Conservation (phyloP, 2,888 invertebrate genomes). For the Amphimallon solstitiale region DNA sequence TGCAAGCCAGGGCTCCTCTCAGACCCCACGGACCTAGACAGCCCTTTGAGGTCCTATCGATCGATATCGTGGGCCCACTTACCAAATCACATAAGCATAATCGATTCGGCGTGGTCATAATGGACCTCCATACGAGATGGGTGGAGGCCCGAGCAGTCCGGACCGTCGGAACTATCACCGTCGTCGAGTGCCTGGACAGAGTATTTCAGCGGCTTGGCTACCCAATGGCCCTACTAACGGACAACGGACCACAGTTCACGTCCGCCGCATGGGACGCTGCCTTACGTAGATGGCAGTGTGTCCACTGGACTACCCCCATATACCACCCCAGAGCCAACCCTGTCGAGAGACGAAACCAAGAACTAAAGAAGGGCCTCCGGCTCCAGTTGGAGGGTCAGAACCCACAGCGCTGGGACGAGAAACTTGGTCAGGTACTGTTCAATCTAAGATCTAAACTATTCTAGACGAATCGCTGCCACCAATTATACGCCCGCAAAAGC, state of each 20-base stretch:
- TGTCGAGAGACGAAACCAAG: slow-evolving; percentile 47
- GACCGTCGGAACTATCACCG: too few relatives aligned
- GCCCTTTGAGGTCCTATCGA: slow-evolving; percentile 37
- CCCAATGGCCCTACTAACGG: slow-evolving; percentile 33
- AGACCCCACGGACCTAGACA: slow-evolving; percentile 24
- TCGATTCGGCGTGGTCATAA: slow-evolving; percentile 43
- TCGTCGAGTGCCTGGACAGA: too few relatives aligned
- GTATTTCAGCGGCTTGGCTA: slow-evolving; percentile 40
- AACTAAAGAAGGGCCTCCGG: slow-evolving; percentile 46
- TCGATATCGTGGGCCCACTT: slow-evolving; percentile 41
- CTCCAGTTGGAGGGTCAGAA: too few relatives aligned
- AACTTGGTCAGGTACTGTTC: slow-evolving; percentile 28
- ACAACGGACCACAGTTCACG: slow-evolving; percentile 40
- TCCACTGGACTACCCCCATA: slow-evolving; percentile 44
- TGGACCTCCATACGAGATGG: too few relatives aligned
- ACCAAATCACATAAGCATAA: slow-evolving; percentile 28
- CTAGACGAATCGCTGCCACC: slow-evolving; percentile 43
- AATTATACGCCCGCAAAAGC: slow-evolving; percentile 26
- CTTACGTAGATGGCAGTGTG: slow-evolving; percentile 41
- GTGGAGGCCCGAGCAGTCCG: too few relatives aligned
- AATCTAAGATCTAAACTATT: too few relatives aligned
- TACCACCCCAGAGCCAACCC: slow-evolving; percentile 49
- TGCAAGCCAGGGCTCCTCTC: too few relatives aligned
- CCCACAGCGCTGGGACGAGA: too few relatives aligned
- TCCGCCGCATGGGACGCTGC: too few relatives aligned